A percentile compares a stretch with the other conserved stretches of the same genome.
Evolutionary conservation across 2,113 vertebrate genomes (phyloP).

Genomic region (Anhinga anhinga): DNA sequence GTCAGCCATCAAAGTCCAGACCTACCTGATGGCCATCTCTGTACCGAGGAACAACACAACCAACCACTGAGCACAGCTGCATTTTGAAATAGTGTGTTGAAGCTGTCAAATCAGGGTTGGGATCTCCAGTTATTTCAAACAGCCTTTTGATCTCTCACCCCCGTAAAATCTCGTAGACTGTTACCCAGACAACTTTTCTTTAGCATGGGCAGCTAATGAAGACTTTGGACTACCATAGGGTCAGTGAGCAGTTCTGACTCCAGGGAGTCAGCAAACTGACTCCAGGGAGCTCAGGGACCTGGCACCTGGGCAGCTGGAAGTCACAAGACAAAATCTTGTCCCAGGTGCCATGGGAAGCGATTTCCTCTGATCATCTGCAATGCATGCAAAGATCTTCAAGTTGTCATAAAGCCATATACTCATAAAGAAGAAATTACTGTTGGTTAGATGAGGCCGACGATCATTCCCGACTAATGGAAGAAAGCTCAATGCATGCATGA

Average conservation of each 20-base stretch:
- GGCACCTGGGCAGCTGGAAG: not conserved
- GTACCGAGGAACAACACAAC: not conserved
- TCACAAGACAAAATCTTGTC: not conserved
- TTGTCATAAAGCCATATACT: not conserved
- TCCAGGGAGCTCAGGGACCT: not conserved
- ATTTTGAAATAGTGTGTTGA: not conserved
- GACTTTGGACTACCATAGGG: not conserved
- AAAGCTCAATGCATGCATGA: rapidly evolving
- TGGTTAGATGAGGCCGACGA: not conserved
- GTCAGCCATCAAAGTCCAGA: not conserved
- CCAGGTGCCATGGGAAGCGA: not conserved
- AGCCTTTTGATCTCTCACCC: not conserved
- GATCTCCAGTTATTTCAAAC: not conserved
- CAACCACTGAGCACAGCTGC: not conserved
- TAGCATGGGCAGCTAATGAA: not conserved
- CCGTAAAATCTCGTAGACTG: not conserved
- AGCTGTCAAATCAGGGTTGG: not conserved
- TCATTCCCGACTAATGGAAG: not conserved
- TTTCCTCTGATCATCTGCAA: not conserved
- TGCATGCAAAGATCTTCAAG: not conserved
- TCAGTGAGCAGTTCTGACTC: rapidly evolving
- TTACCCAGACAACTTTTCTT: not conserved
- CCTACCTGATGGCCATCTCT: not conserved
- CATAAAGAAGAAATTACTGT: not conserved
- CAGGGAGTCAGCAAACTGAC: not conserved